These are phyloP conservation scores for Drosophila monieri DNA, from an alignment of 2,888 invertebrate species.

Conservation along the genomic window DNA sequence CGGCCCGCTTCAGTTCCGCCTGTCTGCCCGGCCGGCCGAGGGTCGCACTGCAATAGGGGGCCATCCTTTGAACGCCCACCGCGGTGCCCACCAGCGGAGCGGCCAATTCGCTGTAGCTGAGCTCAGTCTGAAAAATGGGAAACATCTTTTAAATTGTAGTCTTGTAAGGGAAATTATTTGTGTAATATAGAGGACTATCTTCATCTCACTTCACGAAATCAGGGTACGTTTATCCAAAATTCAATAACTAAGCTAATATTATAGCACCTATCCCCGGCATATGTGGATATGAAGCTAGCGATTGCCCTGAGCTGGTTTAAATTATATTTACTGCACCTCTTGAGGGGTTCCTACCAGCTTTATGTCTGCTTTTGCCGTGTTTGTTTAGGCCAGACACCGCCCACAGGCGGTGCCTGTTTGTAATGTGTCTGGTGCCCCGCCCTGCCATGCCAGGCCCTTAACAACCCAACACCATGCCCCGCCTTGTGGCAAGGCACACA, in stretches of 20 bases:
- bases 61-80: constrained; percentile 77
- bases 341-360: constrained; percentile 17
- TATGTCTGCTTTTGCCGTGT: constrained; percentile 32
- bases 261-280: not conserved
- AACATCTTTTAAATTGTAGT: not conserved
- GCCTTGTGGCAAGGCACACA: constrained; percentile 47
- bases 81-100: constrained; percentile 68
- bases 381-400: constrained; percentile 38
- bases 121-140: constrained; percentile 77
- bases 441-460: constrained; percentile 4
- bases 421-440: constrained; percentile 67
- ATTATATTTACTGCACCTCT: constrained; percentile 16
- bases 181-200: too few species aligned
- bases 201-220: not conserved
- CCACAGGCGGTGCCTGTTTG: constrained; percentile 64
- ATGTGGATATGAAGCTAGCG: not conserved
- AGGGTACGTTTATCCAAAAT: too few species aligned
- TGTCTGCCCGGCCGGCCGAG: constrained; percentile 82
- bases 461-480: not conserved
- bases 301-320: constrained; percentile 5
- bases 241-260: not conserved
- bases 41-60: constrained; percentile 84
- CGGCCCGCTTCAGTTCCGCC: constrained; percentile 82
- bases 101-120: constrained; percentile 81
- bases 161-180: too few species aligned